phyloP scores from a whole-genome alignment of 2,797 vertebrate species.

The Zonotrichia albicollis region DNA sequence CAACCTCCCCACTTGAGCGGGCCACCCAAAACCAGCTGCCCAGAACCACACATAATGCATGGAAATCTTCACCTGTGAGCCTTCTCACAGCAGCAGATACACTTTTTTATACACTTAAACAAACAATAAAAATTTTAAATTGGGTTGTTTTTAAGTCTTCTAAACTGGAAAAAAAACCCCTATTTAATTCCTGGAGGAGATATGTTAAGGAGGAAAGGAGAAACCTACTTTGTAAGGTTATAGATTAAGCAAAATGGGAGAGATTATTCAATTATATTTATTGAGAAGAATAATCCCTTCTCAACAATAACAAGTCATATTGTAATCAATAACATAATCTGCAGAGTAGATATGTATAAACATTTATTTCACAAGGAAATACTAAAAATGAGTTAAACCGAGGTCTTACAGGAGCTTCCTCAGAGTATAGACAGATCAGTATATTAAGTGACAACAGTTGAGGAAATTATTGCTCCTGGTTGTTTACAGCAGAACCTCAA shows the following conservation, averaged over 20 bases:
- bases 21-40: not conserved
- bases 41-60: not conserved
- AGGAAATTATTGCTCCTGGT: not conserved
- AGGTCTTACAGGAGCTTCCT: not conserved
- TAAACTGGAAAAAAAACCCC: not conserved
- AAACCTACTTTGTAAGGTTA: not conserved
- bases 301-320: not conserved
- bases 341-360: not conserved
- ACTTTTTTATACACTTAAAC: not conserved
- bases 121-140: not conserved
- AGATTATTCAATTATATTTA: not conserved
- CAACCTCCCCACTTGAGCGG: accelerated
- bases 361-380: not conserved
- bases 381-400: not conserved
- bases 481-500: not conserved
- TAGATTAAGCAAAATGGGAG: not conserved
- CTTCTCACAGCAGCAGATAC: not conserved
- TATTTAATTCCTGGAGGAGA: not conserved
- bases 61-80: not conserved
- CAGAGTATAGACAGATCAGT: not conserved
- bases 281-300: not conserved
- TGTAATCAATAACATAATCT: not conserved
- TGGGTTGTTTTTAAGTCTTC: not conserved
- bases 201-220: not conserved
- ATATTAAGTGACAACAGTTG: not conserved